A percentile compares a stretch with the other conserved stretches of the same genome.
Evolutionary conservation across 2,797 vertebrate species (phyloP).

Genomic region (Gallinago stenura): DNA sequence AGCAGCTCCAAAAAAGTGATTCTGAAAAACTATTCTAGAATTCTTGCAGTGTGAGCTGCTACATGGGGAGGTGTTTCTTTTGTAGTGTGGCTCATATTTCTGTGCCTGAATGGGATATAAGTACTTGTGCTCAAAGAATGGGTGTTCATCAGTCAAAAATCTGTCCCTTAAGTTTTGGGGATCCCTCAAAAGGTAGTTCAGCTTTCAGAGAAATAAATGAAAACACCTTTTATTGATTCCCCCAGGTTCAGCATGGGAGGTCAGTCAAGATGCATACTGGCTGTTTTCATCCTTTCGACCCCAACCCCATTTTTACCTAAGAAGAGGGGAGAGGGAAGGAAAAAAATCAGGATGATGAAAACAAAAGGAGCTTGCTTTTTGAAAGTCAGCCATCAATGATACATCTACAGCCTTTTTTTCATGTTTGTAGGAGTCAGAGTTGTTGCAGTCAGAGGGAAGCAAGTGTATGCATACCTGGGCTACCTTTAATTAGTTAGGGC

Average conservation of each 20-base stretch:
- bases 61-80: background rate
- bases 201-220: background rate
- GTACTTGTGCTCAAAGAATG: background rate
- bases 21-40: background rate
- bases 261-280: background rate
- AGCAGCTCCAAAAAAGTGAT: background rate
- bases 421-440: background rate
- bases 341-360: background rate
- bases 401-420: background rate
- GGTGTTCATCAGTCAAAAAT: background rate
- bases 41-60: background rate
- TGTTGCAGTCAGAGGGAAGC: background rate
- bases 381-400: background rate
- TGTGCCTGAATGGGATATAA: background rate
- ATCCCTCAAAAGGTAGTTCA: background rate
- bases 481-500: background rate
- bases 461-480: background rate
- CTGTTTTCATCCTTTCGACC: background rate
- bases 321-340: background rate
- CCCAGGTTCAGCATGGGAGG: background rate
- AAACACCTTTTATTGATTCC: background rate
- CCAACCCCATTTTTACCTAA: background rate
- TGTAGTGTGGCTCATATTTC: background rate
- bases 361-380: background rate
- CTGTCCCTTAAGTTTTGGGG: background rate